Evolutionary conservation across 1,140 invertebrate genomes (phyloP), one percentile per base, ranked within the genome.

Genomic region (Ptiloglossa arizonensis): DNA sequence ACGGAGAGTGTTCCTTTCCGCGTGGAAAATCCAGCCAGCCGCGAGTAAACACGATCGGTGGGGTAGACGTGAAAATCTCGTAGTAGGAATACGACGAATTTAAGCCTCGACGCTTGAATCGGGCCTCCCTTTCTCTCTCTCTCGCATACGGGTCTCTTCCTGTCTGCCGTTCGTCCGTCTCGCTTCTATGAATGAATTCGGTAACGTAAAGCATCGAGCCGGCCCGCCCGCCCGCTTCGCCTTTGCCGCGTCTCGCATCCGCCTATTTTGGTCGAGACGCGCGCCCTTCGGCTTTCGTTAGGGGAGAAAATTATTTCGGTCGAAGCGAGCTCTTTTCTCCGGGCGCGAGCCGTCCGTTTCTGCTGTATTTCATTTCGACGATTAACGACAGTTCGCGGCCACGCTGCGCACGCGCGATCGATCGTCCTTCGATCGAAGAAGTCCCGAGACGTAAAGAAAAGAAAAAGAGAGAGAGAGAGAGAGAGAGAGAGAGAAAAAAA

Each of bases 261-360:
- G 82, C 77, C 69, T 87, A 87, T 87, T 87, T 87, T 46, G 44
- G 85, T 86, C 63, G 71, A 69, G 79, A 80, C 68, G 77, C 62
- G 64, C 79, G 80, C 84, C 81, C 68, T 82, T 85, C 73, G 71
- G 54, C 66, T 83, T 69, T 76, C 72, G 76, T 79, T 78, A 66
- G 81, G 86, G 86, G 83, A 86, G 81, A 87, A 79, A 80, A 87
- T 87, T 87, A 87, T 87, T 87, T 87, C 80, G 66, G 48, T 67
- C 74, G 66, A n/a, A 56, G 48, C 52, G 50, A 63, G 35, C 68
- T 79, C 48, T 57, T 71, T 78, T 59, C 79, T 72, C 32, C 75
- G 38, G 29, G 27, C 22, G 27, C 38, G 41, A 15, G 52, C 29
- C 29, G 41, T 22, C 35, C n/a, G 35, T 32, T 52, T 17, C 48